A percentile compares a stretch with the other conserved stretches of the same genome.
phyloP scores from a whole-genome alignment of 2,113 vertebrate genomes.

The Canis aureus region DNA sequence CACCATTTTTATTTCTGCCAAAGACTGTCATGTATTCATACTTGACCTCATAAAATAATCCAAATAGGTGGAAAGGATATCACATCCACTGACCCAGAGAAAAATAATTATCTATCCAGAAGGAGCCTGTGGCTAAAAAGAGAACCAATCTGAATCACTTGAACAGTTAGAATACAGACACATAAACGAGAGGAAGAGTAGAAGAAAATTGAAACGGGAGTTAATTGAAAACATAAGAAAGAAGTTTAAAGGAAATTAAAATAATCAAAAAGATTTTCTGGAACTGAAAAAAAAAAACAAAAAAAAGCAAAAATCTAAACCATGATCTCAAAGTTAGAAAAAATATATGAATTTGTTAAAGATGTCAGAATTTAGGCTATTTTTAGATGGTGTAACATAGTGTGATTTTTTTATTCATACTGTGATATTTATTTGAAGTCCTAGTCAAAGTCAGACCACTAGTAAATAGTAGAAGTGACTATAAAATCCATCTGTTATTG shows the following conservation, averaged over 20 bases:
- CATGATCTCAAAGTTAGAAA: neutral
- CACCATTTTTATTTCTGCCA: neutral
- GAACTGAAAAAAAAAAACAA: neutral
- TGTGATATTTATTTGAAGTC: neutral
- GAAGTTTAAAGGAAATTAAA: neutral
- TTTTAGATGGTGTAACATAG: neutral
- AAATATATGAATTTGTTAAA: neutral
- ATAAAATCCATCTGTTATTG: neutral
- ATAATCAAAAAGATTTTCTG: neutral
- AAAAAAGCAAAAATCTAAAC: neutral
- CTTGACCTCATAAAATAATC: neutral
- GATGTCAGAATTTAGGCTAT: neutral
- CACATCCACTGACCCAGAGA: neutral
- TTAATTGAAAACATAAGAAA: neutral
- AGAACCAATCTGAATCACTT: neutral
- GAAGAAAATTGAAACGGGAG: neutral
- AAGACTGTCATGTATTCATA: neutral
- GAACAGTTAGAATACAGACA: neutral
- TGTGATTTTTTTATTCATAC: neutral
- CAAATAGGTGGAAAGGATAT: neutral
- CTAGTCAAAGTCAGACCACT: neutral
- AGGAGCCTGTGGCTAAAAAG: neutral
- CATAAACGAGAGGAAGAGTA: neutral
- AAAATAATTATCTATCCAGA: neutral
- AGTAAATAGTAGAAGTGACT: neutral